phyloP scores from a whole-genome alignment of 92 coral and sea anemone species.

The Phenganax subtilis region DNA sequence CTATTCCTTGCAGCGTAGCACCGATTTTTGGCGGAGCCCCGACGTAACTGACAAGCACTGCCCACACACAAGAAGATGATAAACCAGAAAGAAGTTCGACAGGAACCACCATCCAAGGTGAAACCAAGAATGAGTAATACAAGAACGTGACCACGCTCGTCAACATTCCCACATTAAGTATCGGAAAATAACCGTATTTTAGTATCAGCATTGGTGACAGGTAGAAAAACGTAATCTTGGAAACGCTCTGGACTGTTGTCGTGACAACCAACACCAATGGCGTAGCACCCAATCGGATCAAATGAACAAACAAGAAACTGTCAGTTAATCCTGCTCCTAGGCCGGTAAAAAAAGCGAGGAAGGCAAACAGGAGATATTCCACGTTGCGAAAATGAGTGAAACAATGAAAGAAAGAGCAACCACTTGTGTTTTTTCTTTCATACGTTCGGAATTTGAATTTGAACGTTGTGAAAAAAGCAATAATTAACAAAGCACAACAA shows the following conservation, averaged over 20 bases:
- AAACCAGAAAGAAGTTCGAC: constrained; percentile 75
- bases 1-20: constrained; percentile 90
- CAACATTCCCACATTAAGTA: constrained; percentile 62
- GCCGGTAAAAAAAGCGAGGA: constrained; percentile 72
- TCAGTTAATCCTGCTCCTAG: constrained; percentile 62
- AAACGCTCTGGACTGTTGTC: constrained; percentile 72
- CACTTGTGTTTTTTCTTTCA: constrained; percentile 51
- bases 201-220: constrained; percentile 70
- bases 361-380: constrained; percentile 65
- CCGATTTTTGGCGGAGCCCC: constrained; percentile 94
- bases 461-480: constrained; percentile 71
- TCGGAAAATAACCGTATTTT: constrained; percentile 63
- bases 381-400: constrained; percentile 57
- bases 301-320: constrained; percentile 67
- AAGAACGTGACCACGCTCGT: constrained; percentile 67
- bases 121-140: constrained; percentile 72
- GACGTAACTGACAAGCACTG: constrained; percentile 77
- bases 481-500: constrained; percentile 66
- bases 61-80: constrained; percentile 79
- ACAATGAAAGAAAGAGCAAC: constrained; percentile 63
- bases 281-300: constrained; percentile 79
- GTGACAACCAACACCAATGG: constrained; percentile 76
- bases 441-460: constrained; percentile 64
- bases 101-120: constrained; percentile 88
- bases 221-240: constrained; percentile 64